Evolutionary conservation across 2,888 invertebrate genomes (phyloP), one percentile per base, ranked within the genome.

Genomic region (Philhelius pedissequus): DNA sequence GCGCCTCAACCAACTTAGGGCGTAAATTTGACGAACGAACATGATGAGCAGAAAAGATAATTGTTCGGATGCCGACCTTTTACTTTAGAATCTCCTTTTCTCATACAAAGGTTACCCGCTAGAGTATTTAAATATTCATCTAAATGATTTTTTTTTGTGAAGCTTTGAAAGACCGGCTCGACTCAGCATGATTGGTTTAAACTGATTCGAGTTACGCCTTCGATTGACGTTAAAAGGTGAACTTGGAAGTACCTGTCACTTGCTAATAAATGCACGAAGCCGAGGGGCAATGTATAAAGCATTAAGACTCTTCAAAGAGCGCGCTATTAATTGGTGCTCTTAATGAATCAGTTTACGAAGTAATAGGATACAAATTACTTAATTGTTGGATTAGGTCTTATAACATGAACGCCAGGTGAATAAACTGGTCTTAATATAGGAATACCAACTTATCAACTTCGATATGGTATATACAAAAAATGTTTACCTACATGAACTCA

Each of bases 311-410:
- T 62, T 83, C 78, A 78, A 83, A 79, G 84, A 80, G 13, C 54
- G 75, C 84, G 60, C 80, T 80, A 75, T 76, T 84, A 84, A 84
- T 84, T 84, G 84, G 84, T 84, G 84, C 80, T 84, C 84, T 84
- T 84, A 84, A 80, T 84, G 84, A 84, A 84, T 84, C 70, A 80
- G 84, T 80, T 84, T 84, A 84, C 76, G 80, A 62, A 73, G 75
- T 76, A 75, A 76, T 84, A 68, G 75, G 76, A 84, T 84, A 84
- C 84, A 84, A 84, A 84, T 84, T 84, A 84, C 84, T 84, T 84
- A 84, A 84, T 84, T 84, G 84, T 70, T 80, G 76, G 80, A 80
- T 80, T 76, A 76, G 84, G 75, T 56, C 54, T 66, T 75, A 18
- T 18, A 71, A 66, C 58, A 75, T 79, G 75, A 70, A 54, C 58